A percentile compares a stretch with the other conserved stretches of the same genome.
Conservation (phyloP, 1,140 invertebrate species). For the Saxidomus purpurata region DNA sequence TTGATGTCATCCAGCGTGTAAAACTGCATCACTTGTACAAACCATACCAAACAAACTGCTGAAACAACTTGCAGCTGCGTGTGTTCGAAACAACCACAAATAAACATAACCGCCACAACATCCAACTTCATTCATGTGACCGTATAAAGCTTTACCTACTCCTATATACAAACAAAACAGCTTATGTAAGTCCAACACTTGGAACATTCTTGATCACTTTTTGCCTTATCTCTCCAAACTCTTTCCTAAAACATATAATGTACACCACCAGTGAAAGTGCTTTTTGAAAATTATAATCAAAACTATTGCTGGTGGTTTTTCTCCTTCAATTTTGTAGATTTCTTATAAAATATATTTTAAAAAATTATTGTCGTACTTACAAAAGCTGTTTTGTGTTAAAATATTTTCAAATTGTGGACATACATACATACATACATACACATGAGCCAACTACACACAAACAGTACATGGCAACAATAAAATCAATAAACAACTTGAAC, state of each 20-base stretch:
- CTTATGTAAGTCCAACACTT: no score
- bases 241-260: no score
- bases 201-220: no score
- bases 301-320: no score
- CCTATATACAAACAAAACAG: background rate
- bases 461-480: background rate
- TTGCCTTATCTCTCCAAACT: no score
- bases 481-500: background rate
- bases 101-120: background rate
- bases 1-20: background rate
- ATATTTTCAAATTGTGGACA: no score
- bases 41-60: background rate
- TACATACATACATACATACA: background rate
- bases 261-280: no score
- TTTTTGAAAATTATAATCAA: no score
- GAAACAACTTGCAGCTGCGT: background rate
- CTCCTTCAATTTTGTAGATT: no score
- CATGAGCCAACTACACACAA: background rate
- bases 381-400: no score
- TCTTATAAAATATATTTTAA: no score
- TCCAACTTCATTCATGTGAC: background rate
- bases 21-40: background rate
- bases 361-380: no score
- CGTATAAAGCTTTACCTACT: background rate
- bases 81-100: background rate